phyloP scores from a whole-genome alignment of 2,888 invertebrate genomes.

The Harmothoe impar region DNA sequence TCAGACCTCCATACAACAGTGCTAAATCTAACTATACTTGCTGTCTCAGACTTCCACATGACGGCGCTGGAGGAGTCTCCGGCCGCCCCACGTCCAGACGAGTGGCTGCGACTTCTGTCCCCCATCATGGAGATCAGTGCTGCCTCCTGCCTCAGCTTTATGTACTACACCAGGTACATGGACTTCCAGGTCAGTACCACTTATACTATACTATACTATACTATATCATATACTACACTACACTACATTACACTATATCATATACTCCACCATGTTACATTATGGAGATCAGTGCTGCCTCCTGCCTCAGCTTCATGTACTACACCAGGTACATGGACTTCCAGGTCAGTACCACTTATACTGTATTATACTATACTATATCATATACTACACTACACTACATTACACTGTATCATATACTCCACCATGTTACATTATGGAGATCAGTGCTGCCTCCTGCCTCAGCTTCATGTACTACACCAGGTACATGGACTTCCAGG shows the following conservation, averaged over 20 bases:
- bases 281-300: background rate
- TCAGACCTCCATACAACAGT: too few relatives aligned
- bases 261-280: too few relatives aligned
- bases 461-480: constrained; percentile 67
- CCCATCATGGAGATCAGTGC: constrained; percentile 55
- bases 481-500: constrained; percentile 66
- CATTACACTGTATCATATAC: too few relatives aligned
- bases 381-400: too few relatives aligned
- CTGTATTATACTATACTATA: too few relatives aligned
- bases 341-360: constrained; percentile 25
- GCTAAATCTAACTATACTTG: background rate
- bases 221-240: too few relatives aligned
- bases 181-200: constrained; percentile 58
- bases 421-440: too few relatives aligned
- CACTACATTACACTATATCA: too few relatives aligned
- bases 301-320: constrained; percentile 67
- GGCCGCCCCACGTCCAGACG: background rate
- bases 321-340: constrained; percentile 67
- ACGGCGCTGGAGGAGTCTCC: constrained; percentile 16
- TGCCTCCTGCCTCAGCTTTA: constrained; percentile 65
- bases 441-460: constrained; percentile 51
- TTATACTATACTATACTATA: too few relatives aligned
- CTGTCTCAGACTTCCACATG: constrained; percentile 47
- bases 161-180: constrained; percentile 68
- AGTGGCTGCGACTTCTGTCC: constrained; percentile 68